Conservation (phyloP, 2,888 invertebrate species). For the Lasius fuliginosus region DNA sequence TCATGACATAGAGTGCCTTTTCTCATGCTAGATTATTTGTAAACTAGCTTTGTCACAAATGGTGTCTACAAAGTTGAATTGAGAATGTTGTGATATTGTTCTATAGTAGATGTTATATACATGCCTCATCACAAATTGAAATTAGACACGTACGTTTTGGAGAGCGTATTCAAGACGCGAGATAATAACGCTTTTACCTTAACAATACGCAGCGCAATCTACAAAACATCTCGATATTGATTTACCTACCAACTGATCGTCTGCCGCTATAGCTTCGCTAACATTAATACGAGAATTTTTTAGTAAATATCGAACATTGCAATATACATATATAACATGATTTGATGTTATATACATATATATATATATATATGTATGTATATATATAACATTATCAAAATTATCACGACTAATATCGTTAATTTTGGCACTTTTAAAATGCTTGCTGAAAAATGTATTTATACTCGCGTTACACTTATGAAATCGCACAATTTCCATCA, state of each 20-base stretch:
- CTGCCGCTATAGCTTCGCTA: not conserved
- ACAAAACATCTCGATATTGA: not conserved
- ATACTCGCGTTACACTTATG: not conserved
- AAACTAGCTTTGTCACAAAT: not conserved
- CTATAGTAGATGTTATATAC: not conserved
- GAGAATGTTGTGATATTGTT: not conserved
- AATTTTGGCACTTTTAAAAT: slow-evolving; percentile 27
- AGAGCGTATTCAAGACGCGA: not conserved
- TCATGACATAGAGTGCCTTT: not conserved
- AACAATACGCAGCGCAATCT: not conserved
- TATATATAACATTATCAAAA: slow-evolving; percentile 9
- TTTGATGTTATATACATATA: not conserved
- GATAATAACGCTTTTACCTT: not conserved
- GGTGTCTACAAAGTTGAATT: slow-evolving; percentile 1
- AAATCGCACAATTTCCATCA: slow-evolving; percentile 8
- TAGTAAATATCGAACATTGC: slow-evolving; percentile 6
- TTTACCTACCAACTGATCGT: not conserved
- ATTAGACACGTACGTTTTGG: not conserved
- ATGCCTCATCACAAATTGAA: not conserved
- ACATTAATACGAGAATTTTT: slow-evolving; percentile 22
- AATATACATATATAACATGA: too few species aligned
- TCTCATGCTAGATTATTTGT: not conserved
- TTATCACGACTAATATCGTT: slow-evolving; percentile 9
- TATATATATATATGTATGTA: not conserved
- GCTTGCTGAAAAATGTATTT: slow-evolving; percentile 7